A percentile compares a stretch with the other conserved stretches of the same genome.
phyloP scores from a whole-genome alignment of 2,113 vertebrate genomes.

The Oncorhynchus gorbuscha region DNA sequence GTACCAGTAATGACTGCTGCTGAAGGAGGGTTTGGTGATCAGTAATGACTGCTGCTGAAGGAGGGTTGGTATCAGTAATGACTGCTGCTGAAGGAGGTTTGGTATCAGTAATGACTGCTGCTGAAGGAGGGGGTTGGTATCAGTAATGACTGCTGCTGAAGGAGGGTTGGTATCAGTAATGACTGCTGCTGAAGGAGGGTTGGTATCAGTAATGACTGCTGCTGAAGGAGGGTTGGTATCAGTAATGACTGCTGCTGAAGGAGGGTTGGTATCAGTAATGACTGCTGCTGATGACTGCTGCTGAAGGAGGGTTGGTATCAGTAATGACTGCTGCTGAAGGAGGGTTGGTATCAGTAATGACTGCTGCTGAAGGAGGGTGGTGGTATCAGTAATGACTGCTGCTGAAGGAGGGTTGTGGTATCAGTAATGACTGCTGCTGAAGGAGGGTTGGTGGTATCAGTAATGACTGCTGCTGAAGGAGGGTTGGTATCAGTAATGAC shows the following conservation, averaged over 20 bases:
- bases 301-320: not conserved
- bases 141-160: not conserved
- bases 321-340: too few relatives aligned
- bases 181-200: too few relatives aligned
- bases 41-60: not conserved
- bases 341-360: not conserved
- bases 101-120: too few relatives aligned
- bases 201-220: too few relatives aligned
- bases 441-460: not conserved
- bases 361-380: not conserved
- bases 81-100: not conserved
- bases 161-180: too few relatives aligned
- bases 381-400: not conserved
- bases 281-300: too few relatives aligned
- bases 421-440: too few relatives aligned
- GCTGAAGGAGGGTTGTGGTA: not conserved
- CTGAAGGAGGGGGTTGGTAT: not conserved
- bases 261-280: not conserved
- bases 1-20: too few relatives aligned
- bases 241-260: not conserved
- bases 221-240: not conserved
- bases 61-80: not conserved
- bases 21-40: too few relatives aligned
- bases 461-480: not conserved
- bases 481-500: too few relatives aligned